Evolutionary conservation across 2,888 invertebrate genomes (phyloP).

Genomic region (Cheilosia vulpina): DNA sequence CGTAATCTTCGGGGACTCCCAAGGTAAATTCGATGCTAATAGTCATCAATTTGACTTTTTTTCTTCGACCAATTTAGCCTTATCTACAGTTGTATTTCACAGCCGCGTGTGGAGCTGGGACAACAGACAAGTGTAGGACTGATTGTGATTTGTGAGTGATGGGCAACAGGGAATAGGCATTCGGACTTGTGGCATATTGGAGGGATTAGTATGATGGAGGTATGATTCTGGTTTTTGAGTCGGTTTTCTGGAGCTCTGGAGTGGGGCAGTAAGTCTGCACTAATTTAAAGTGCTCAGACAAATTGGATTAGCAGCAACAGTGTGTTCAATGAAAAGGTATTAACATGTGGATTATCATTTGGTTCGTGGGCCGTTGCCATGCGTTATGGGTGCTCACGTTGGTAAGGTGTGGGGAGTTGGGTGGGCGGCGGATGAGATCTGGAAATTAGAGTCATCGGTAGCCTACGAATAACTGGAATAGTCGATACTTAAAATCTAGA

Average conservation of each 20-base stretch:
- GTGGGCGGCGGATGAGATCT: no score
- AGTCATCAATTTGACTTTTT: constrained; percentile 59
- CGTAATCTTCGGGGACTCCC: constrained; percentile 62
- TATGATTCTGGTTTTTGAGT: not conserved
- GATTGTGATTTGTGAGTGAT: constrained; percentile 30
- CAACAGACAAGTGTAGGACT: constrained; percentile 15
- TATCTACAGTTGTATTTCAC: not conserved
- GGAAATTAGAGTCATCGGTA: no score
- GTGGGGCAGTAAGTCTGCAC: not conserved
- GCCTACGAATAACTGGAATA: no score
- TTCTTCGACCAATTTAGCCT: constrained; percentile 15
- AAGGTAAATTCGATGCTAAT: constrained; percentile 70
- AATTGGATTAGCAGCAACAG: no score
- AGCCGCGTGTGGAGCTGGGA: constrained; percentile 14
- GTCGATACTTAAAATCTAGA: no score
- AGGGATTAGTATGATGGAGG: constrained; percentile 23
- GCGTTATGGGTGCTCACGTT: no score
- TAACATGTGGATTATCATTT: no score
- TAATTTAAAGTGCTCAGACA: no score
- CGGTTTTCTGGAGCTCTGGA: not conserved
- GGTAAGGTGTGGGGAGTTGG: no score
- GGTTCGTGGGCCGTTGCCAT: no score
- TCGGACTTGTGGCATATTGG: constrained; percentile 45
- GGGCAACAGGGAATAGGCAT: constrained; percentile 21
- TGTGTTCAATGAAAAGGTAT: no score